Percentiles rank a stretch among this genome's conserved stretches.
These are phyloP conservation scores for Plebejus melissa DNA, from an alignment of 2,888 invertebrate species.

Conservation along the genomic window DNA sequence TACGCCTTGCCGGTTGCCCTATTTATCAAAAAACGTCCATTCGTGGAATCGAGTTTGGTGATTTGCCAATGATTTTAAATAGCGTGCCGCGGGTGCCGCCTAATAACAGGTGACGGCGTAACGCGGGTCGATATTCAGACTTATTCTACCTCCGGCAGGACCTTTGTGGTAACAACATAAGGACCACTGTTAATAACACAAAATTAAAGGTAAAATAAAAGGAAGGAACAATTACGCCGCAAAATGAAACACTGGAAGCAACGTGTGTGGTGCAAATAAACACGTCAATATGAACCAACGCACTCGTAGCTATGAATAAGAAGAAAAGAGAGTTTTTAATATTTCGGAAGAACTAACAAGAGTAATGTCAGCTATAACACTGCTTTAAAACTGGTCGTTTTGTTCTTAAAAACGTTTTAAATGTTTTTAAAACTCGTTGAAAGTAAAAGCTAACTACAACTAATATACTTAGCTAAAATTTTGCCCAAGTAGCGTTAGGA, in stretches of 20 bases:
- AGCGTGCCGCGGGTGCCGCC: conserved; percentile 11
- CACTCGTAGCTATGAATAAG: too few relatives aligned
- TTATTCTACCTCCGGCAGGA: neutral
- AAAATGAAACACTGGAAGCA: neutral
- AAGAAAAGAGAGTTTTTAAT: too few relatives aligned
- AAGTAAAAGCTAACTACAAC: too few relatives aligned
- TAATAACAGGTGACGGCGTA: neutral
- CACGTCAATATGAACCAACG: neutral
- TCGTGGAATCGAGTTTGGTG: conserved; percentile 13
- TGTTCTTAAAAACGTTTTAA: too few relatives aligned
- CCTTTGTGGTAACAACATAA: neutral
- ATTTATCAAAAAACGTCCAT: conserved; percentile 43
- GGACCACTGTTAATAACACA: neutral
- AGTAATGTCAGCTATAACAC: too few relatives aligned
- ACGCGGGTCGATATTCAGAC: neutral
- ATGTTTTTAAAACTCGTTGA: too few relatives aligned
- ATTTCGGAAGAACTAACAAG: too few relatives aligned
- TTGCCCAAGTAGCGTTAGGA: neutral
- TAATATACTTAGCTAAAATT: too few relatives aligned
- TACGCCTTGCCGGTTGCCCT: conserved; percentile 44
- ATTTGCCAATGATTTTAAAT: conserved; percentile 24
- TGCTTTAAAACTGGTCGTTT: too few relatives aligned
- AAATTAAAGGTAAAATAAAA: too few relatives aligned
- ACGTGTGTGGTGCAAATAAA: neutral
- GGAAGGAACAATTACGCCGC: neutral